Evolutionary conservation across 2,113 vertebrate genomes (phyloP), one percentile per base, ranked within the genome.

Genomic region (Heterocephalus glaber): DNA sequence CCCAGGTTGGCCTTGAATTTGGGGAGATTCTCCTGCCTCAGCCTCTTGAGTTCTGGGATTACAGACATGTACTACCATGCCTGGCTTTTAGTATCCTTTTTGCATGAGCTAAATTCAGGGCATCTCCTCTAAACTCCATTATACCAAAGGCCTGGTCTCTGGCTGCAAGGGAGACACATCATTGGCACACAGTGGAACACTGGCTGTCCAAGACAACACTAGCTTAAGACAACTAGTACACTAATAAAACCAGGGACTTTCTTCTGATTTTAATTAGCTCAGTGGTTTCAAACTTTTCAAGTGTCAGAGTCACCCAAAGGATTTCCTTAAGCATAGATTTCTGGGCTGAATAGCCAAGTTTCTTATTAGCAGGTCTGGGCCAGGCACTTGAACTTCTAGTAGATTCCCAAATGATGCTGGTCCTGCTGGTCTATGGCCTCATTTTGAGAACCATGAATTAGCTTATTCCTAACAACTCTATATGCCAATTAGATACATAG

Each of bases 201-300:
- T 47, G 72, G 24, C 24, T 26, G 2, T 14, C 49, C 41, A 65
- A 79, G 80, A 28, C 38, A 70, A 12, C n/a, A n/a, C n/a, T 61
- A 33, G 60, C 47, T 72, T 58, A 56, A 86, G n/a, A 52, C 26
- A 24, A 77, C 7, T 30, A 54, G 1, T 80, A 38, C 82, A 22
- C 56, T 52, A 72, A 61, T 14, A 81, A 86, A 79, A 61, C 28
- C 10, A 84, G 7, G 24, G 8, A 76, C 26, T 14, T 24, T 4
- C 35, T 65, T 90, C 58, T 90, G 14, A 60, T 96, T 87, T 92
- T 19, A 84, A 84, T 56, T 16, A 94, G 35, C 30, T 65, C 54
- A 54, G 47, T 86, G 65, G 54, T 38, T 86, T 81, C 30, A 47
- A 76, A 68, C 49, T 74, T 76, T 58, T 11, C 1, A 35, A 85